These are phyloP conservation scores for Excalfactoria chinensis DNA, from an alignment of 2,113 vertebrate species.

Conservation along the genomic window DNA sequence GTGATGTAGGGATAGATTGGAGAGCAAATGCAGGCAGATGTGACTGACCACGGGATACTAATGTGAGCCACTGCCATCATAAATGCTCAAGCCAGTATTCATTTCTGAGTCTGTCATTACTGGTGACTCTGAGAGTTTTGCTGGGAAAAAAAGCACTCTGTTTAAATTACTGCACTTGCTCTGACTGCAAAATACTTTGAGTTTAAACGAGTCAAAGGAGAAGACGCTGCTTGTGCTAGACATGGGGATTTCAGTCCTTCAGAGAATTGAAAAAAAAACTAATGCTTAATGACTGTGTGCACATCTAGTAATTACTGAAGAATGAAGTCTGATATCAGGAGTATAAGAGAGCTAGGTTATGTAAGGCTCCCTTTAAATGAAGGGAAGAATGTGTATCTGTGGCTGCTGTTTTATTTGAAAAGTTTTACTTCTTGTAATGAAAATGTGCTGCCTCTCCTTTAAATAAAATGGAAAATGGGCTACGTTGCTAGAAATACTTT, in stretches of 20 bases:
- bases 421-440: not conserved
- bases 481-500: not conserved
- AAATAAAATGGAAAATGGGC: not conserved
- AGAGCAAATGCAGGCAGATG: not conserved
- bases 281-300: constrained; percentile 53
- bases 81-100: not conserved
- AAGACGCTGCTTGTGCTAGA: constrained; percentile 20
- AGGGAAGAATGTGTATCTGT: not conserved
- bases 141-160: not conserved
- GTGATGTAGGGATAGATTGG: not conserved
- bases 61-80: not conserved
- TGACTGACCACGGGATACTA: not conserved
- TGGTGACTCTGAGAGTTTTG: rapidly evolving
- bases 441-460: not conserved
- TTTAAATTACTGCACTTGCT: not conserved
- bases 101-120: not conserved
- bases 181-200: not conserved
- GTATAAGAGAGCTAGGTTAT: not conserved
- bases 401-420: not conserved
- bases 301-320: constrained; percentile 70
- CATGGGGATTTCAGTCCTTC: constrained; percentile 18
- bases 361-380: not conserved
- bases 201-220: constrained; percentile 63
- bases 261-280: constrained; percentile 34
- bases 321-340: constrained; percentile 53